phyloP scores from a whole-genome alignment of 2,888 invertebrate species.

The Drosophila paucipuncta region DNA sequence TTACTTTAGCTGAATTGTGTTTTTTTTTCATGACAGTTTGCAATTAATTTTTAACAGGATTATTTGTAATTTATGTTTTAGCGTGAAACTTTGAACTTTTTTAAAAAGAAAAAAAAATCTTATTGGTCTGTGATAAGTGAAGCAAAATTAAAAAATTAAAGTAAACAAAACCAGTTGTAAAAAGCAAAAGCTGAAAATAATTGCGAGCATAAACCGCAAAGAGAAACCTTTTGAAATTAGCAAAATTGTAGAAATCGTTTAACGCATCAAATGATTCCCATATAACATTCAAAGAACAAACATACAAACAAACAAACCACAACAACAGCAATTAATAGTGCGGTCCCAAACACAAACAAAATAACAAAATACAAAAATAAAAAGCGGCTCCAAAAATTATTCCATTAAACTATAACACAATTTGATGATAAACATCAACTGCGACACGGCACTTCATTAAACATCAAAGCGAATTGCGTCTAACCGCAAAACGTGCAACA shows the following conservation, averaged over 20 bases:
- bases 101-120: conserved; percentile 45
- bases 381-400: conserved; percentile 50
- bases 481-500: conserved; percentile 74
- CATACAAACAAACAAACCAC: conserved; percentile 37
- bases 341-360: conserved; percentile 62
- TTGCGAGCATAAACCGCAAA: conserved; percentile 60
- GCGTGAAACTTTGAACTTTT: conserved; percentile 52
- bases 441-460: conserved; percentile 78
- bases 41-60: background rate
- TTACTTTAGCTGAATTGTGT: background rate
- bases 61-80: conserved; percentile 26
- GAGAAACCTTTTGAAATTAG: conserved; percentile 70
- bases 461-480: conserved; percentile 77
- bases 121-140: conserved; percentile 85
- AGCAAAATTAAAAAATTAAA: conserved; percentile 59
- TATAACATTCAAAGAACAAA: conserved; percentile 50
- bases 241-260: conserved; percentile 76
- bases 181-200: conserved; percentile 42
- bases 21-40: background rate
- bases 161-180: conserved; percentile 23
- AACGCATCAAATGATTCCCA: conserved; percentile 66
- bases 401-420: conserved; percentile 72
- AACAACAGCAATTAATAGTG: conserved; percentile 68
- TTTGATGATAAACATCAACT: conserved; percentile 70
- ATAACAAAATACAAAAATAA: conserved; percentile 32